Conservation (phyloP, 2,888 invertebrate species). For the Sabellastarte sp. region DNA sequence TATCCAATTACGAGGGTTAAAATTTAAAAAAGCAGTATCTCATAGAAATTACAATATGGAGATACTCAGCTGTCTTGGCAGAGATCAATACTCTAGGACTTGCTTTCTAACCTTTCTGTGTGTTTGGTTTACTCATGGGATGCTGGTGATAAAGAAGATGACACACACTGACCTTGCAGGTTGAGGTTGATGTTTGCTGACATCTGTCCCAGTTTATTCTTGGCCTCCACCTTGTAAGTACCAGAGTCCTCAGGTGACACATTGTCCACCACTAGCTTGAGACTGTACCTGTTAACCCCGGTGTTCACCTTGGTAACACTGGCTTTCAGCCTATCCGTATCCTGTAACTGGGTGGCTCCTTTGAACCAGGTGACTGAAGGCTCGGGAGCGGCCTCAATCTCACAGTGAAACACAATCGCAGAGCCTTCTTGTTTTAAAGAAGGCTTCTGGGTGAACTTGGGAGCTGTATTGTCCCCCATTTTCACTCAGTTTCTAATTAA, state of each 20-base stretch:
- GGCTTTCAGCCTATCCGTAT: conserved; percentile 11
- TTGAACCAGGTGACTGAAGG: conserved; percentile 96
- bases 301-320: background rate
- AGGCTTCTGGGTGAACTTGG: conserved; percentile 97
- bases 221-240: conserved; percentile 97
- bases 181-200: conserved; percentile 28
- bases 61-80: no score
- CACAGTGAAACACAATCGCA: conserved; percentile 90
- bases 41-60: no score
- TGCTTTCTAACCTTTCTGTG: no score
- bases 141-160: no score
- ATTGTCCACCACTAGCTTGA: conserved; percentile 64
- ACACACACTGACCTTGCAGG: conserved; percentile 22
- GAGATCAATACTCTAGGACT: no score
- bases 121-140: no score
- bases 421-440: conserved; percentile 93
- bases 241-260: conserved; percentile 78
- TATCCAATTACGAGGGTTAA: no score
- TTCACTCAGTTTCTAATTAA: no score
- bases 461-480: conserved; percentile 65
- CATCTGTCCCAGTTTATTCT: conserved; percentile 81
- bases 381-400: conserved; percentile 90
- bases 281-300: conserved; percentile 14
- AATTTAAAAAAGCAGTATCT: no score
- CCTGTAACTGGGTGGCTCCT: conserved; percentile 61